Percentiles rank a stretch among this genome's conserved stretches.
Evolutionary conservation across 2,888 invertebrate genomes (phyloP).

Genomic region (Ectemnius lituratus): DNA sequence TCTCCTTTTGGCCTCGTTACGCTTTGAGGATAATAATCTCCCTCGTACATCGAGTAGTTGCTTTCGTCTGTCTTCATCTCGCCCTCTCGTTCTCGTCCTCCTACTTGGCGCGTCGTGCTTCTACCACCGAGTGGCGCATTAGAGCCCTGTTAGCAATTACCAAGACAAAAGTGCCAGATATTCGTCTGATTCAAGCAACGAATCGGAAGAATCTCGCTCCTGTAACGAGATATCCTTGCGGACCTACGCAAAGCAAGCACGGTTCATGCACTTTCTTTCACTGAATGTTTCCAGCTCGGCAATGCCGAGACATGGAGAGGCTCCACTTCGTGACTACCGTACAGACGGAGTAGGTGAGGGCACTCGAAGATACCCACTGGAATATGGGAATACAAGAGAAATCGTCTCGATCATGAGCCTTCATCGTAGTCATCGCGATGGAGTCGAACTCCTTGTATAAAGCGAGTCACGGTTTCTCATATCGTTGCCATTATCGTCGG

Average conservation of each 20-base stretch:
- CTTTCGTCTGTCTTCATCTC: slow-evolving; percentile 10
- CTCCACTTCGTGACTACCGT: too few species aligned
- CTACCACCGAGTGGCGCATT: too few species aligned
- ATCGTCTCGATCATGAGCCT: slow-evolving; percentile 60
- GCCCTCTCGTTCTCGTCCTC: slow-evolving; percentile 27
- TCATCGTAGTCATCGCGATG: slow-evolving; percentile 42
- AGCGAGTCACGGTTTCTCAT: slow-evolving; percentile 54
- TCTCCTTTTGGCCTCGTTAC: slow-evolving; percentile 50
- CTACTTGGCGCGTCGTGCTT: background rate
- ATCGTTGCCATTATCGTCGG: slow-evolving; percentile 31
- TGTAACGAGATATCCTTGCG: background rate
- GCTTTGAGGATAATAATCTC: slow-evolving; percentile 53
- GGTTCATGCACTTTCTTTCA: too few species aligned
- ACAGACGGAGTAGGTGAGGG: too few species aligned
- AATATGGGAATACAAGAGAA: slow-evolving; percentile 37
- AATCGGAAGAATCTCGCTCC: background rate
- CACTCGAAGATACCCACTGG: too few species aligned
- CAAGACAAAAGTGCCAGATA: background rate
- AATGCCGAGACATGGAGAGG: too few species aligned
- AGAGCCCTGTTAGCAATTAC: background rate
- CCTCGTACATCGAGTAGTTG: slow-evolving; percentile 34
- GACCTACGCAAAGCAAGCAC: background rate
- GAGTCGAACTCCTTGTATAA: slow-evolving; percentile 46
- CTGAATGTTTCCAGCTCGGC: too few species aligned
- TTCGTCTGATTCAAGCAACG: background rate